Base-by-base conservation (phyloP, 2,888 invertebrate genomes). In the Lingula anatina region DNA sequence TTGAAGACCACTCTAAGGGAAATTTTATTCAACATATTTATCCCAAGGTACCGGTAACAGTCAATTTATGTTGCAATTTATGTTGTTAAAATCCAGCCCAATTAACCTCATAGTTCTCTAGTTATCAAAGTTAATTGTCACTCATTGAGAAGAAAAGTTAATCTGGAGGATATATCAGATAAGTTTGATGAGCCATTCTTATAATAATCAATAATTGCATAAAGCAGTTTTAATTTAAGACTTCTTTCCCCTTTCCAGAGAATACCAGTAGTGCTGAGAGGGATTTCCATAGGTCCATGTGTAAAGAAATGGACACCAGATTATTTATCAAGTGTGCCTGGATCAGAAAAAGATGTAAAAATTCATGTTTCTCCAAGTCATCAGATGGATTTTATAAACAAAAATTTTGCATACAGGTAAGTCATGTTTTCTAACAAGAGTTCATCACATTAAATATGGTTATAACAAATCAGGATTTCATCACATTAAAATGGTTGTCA, bases 401-500 rank as follows among this genome's bases (percentile, higher is more conserved):
- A 81, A 61, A 82, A 82, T 56, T 82, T 82, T 64, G 47, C 68
- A 1, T 82, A 82, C 64, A 79, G 76, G 78, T 76, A 64, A 43
- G 31, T 15, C 31, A 31, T 31, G 31, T 31, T 31, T 9, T 31
- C 31, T 12, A 31, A 31, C 9, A 31, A 12, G 31, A 31, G 31
- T 31, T 31, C 15, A 15, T 31, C 31, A 31, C 15, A 12, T 31
- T 9, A 15, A 31, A 31, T 31, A 31, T 31, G 9, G 9, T 31
- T 31, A 31, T 12, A 31, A 31, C 9, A 31, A 31, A 9, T 12
- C 15, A 31, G 31, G 9, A 31, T 31, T 31, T 12, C 15, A 31
- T 31, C 15, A 31, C 9, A 31, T 31, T 31, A 31, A 31, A 31
- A 31, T 31, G n/a, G n/a, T n/a, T n/a, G n/a, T n/a, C n/a, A n/a